phyloP scores from a whole-genome alignment of 2,888 invertebrate species.

The Mimas tiliae region DNA sequence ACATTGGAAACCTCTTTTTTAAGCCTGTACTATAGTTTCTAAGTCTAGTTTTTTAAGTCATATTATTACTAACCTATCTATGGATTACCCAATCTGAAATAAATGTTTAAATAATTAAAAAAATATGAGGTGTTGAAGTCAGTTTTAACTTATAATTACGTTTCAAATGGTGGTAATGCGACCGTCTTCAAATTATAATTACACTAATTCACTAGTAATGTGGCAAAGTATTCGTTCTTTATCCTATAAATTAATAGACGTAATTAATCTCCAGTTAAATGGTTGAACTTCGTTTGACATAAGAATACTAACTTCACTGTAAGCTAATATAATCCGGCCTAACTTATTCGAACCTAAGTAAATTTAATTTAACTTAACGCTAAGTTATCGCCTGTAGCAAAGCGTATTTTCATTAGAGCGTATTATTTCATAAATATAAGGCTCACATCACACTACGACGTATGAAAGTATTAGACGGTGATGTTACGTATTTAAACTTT shows the following conservation, averaged over 20 bases:
- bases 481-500: not conserved
- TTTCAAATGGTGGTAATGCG: not conserved
- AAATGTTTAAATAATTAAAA: too few relatives aligned
- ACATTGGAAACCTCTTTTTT: too few relatives aligned
- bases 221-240: not conserved
- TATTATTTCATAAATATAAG: not conserved
- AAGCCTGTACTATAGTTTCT: too few relatives aligned
- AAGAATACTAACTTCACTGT: slow-evolving; percentile 8
- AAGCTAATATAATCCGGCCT: slow-evolving; percentile 2
- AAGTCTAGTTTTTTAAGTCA: too few relatives aligned
- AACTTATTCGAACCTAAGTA: slow-evolving; percentile 16
- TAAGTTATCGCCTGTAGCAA: not conserved
- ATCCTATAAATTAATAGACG: not conserved
- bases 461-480: not conserved
- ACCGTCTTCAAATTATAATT: not conserved
- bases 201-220: not conserved
- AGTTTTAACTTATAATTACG: too few relatives aligned
- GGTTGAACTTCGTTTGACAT: not conserved
- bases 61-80: too few relatives aligned
- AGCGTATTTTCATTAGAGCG: not conserved
- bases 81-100: too few relatives aligned
- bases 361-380: slow-evolving; percentile 9
- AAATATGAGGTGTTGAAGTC: too few relatives aligned
- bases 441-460: not conserved
- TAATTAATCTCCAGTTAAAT: slow-evolving; percentile 1